Conservation (phyloP, 2,888 invertebrate genomes). For the Mechanitis mazaeus region DNA sequence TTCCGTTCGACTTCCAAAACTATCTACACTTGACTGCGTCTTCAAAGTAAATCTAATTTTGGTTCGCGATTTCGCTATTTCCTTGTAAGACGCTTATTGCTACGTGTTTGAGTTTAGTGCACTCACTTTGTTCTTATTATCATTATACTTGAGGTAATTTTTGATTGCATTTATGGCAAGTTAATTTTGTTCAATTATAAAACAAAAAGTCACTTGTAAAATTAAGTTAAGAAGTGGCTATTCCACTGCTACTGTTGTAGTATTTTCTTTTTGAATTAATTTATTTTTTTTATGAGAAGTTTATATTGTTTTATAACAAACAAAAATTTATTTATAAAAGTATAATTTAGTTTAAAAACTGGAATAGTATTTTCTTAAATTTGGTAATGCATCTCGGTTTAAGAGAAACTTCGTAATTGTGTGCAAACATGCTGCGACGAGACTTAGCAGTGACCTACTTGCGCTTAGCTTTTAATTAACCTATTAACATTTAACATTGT, state of each 20-base stretch:
- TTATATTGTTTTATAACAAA: too few species aligned
- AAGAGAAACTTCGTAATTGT: constrained; percentile 14
- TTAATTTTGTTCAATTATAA: constrained; percentile 30
- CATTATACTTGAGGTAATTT: constrained; percentile 13
- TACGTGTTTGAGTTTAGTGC: neutral
- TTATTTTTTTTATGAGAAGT: too few species aligned
- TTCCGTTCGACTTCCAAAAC: constrained; percentile 9
- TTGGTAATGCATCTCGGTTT: constrained; percentile 1
- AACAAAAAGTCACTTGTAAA: constrained; percentile 29
- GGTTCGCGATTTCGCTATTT: constrained; percentile 34
- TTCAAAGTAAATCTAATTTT: constrained; percentile 36
- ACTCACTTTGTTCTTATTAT: constrained; percentile 16
- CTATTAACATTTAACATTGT: neutral
- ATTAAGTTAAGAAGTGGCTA: too few species aligned
- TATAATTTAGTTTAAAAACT: constrained; percentile 33
- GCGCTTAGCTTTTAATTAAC: constrained; percentile 1
- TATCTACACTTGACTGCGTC: constrained; percentile 28
- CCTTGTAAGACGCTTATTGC: constrained; percentile 30
- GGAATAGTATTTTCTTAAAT: constrained; percentile 20
- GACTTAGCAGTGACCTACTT: constrained; percentile 6
- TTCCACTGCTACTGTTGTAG: too few species aligned
- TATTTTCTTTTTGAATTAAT: too few species aligned
- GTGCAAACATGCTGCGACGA: constrained; percentile 8
- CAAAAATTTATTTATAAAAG: neutral
- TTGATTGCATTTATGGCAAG: constrained; percentile 11